These are phyloP conservation scores for Darevskia nairensis DNA, from an alignment of 2,797 vertebrate species.

Conservation along the genomic window DNA sequence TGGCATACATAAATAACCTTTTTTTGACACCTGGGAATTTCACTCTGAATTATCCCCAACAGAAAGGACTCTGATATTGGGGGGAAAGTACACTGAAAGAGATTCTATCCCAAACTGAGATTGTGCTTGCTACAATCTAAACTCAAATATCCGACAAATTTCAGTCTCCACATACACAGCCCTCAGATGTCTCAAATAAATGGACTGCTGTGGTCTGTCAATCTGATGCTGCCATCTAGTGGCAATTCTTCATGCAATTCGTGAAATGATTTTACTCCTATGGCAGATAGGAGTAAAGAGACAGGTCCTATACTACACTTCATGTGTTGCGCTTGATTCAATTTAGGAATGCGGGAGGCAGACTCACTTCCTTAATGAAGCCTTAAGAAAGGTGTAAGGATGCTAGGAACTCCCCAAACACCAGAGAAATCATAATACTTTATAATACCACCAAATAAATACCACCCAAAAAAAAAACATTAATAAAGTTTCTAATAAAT, in stretches of 20 bases:
- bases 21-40: no score
- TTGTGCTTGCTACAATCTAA: not conserved
- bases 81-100: not conserved
- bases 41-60: no score
- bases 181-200: not conserved
- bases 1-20: no score
- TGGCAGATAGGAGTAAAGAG: not conserved
- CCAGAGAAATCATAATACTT: constrained; percentile 34
- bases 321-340: not conserved
- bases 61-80: no score
- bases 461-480: not conserved
- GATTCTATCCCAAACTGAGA: constrained; percentile 11
- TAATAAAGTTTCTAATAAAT: constrained; percentile 51
- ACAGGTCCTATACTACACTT: not conserved
- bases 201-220: constrained; percentile 11
- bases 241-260: constrained; percentile 14
- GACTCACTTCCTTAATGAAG: constrained; percentile 26
- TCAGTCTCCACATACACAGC: not conserved
- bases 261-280: constrained; percentile 1
- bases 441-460: not conserved
- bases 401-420: constrained; percentile 32
- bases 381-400: constrained; percentile 35
- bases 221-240: constrained; percentile 77
- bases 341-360: not conserved
- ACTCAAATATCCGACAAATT: not conserved